Base-by-base conservation (phyloP, 2,797 vertebrate genomes). In the Coregonus suidteri region DNA sequence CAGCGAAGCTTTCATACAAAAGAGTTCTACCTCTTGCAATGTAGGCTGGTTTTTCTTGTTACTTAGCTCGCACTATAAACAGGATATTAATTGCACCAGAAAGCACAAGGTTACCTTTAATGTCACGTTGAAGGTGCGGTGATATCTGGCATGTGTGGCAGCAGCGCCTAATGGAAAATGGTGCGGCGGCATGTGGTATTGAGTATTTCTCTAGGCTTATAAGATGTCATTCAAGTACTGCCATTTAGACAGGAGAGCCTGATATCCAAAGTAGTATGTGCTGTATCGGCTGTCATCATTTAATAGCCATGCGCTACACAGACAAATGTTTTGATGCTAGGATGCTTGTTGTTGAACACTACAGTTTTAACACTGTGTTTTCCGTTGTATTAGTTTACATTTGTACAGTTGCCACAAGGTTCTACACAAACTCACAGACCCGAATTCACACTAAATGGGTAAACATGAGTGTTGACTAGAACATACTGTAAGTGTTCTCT, bases 31-130 rank as follows among this genome's bases (percentile, higher is more conserved):
- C 83, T 88, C 82, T 83, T 86, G 87, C 87, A 87, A 89, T 89
- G 89, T 88, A 86, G 87, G 87, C 84, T 69, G 85, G 69, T 87
- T 89, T 11, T 88, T 91, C 88, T 91, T 87, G 90, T 91, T 90
- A 91, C 85, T 88, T 88, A 88, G 85, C 88, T 79, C 71, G 71
- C 37, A 77, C 86, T 80, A 25, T 79, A 90, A 93, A 91, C 84
- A 78, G 88, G 91, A 93, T 88, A 88, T 92, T 93, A 92, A 92
- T 90, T 93, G 89, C 91, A 93, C 89, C 88, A 90, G 88, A 93
- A 91, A 93, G 89, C 51, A 72, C 90, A 92, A 93, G 91, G 90
- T 94, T 93, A 93, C 91, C 91, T 93, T 93, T 88, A 87, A 87
- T 89, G 89, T 92, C 91, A 92, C 78, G 81, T 89, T 81, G 81